These are phyloP conservation scores for Ormyrus labotus DNA, from an alignment of 2,888 invertebrate genomes.

Conservation along the genomic window DNA sequence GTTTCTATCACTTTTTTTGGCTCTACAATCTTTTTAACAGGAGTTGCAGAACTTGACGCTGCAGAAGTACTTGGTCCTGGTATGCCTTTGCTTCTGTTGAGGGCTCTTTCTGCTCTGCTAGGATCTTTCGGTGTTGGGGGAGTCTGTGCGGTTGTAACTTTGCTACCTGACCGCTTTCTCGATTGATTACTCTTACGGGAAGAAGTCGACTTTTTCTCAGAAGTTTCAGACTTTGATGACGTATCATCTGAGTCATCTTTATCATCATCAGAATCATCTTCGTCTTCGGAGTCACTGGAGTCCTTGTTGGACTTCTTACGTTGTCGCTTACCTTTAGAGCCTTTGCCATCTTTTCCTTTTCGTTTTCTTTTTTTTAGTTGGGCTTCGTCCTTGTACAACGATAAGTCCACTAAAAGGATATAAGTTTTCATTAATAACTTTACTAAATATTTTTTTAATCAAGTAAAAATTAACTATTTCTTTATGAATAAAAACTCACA, in stretches of 20 bases:
- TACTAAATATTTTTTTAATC: neutral
- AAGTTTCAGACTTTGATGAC: slow-evolving; percentile 49
- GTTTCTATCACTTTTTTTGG: slow-evolving; percentile 64
- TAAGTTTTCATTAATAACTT: neutral
- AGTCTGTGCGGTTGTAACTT: slow-evolving; percentile 67
- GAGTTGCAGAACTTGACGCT: slow-evolving; percentile 39
- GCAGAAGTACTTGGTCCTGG: slow-evolving; percentile 54
- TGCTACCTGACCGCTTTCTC: slow-evolving; percentile 62
- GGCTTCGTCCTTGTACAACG: slow-evolving; percentile 89
- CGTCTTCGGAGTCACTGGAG: slow-evolving; percentile 65
- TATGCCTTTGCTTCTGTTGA: slow-evolving; percentile 68
- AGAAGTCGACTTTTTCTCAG: slow-evolving; percentile 62
- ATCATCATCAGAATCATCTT: slow-evolving; percentile 56
- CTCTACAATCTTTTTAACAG: slow-evolving; percentile 63
- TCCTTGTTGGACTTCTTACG: slow-evolving; percentile 67
- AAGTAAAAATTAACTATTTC: slow-evolving; percentile 28
- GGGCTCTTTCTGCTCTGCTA: slow-evolving; percentile 71
- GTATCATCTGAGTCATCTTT: slow-evolving; percentile 51
- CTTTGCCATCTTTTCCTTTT: slow-evolving; percentile 68
- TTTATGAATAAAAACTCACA: slow-evolving; percentile 78
- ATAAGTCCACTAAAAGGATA: slow-evolving; percentile 84
- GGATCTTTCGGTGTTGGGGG: slow-evolving; percentile 71
- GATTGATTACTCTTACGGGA: slow-evolving; percentile 62
- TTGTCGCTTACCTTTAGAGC: slow-evolving; percentile 77
- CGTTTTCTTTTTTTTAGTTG: slow-evolving; percentile 83